phyloP scores from a whole-genome alignment of 2,113 vertebrate genomes.

The Colius striatus region DNA sequence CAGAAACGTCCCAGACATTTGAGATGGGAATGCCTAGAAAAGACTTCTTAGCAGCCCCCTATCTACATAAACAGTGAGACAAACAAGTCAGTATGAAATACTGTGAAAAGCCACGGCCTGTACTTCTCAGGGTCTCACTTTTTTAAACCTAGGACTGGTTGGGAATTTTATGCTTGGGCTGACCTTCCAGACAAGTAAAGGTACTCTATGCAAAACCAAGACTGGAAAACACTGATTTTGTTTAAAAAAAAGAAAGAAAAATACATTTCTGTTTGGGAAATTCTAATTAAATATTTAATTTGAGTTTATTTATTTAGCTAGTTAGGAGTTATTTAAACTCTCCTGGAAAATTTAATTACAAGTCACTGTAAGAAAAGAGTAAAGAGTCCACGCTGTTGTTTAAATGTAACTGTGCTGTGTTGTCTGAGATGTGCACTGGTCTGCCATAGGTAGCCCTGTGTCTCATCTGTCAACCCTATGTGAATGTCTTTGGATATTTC shows the following conservation, averaged over 20 bases:
- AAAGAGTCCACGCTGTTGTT: neutral
- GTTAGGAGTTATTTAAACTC: neutral
- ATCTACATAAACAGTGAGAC: neutral
- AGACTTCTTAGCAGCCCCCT: neutral
- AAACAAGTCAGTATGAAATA: neutral
- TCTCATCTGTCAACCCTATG: neutral
- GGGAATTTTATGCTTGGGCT: neutral
- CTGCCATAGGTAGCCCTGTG: neutral
- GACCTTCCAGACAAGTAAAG: neutral
- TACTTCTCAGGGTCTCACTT: neutral
- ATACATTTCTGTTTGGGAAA: neutral
- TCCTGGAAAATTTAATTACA: neutral
- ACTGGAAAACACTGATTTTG: neutral
- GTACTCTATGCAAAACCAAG: neutral
- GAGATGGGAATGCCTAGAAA: conserved; percentile 9
- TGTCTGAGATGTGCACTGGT: neutral
- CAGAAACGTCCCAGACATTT: neutral
- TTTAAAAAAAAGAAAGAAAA: neutral
- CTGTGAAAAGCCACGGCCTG: neutral
- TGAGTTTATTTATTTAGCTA: neutral
- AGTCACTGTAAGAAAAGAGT: neutral
- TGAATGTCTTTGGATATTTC: neutral
- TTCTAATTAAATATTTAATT: neutral
- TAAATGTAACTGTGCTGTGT: neutral
- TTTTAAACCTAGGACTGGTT: neutral